These are phyloP conservation scores for Thalassoma bifasciatum DNA, from an alignment of 2,113 vertebrate genomes.

Conservation along the genomic window DNA sequence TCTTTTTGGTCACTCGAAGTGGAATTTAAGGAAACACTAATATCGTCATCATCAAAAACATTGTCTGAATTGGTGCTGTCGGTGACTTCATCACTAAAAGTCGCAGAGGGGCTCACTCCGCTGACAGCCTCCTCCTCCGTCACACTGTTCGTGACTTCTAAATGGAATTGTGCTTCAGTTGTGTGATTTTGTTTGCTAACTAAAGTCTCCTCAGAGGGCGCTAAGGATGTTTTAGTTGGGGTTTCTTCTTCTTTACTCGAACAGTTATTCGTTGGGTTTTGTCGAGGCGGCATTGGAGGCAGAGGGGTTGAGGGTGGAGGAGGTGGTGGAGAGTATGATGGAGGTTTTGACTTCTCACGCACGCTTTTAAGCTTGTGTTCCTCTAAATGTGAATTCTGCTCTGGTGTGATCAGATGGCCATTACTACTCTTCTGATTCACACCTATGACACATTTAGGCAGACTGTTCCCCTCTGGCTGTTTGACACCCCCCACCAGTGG, in stretches of 20 bases:
- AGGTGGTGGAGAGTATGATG: constrained; percentile 52
- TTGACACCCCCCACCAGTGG: constrained; percentile 12
- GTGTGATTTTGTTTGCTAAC: constrained; percentile 13
- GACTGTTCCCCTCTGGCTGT: constrained; percentile 16
- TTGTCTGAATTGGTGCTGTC: constrained; percentile 73
- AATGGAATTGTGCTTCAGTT: neutral
- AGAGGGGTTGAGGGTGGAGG: constrained; percentile 65
- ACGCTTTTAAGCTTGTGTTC: constrained; percentile 19
- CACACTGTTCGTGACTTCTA: constrained; percentile 6
- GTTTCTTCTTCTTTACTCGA: constrained; percentile 7
- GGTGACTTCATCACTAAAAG: constrained; percentile 61
- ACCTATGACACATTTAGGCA: constrained; percentile 23
- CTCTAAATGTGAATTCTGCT: constrained; percentile 23
- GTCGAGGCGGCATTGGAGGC: constrained; percentile 26
- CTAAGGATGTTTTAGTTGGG: constrained; percentile 12
- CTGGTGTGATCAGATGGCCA: constrained; percentile 1
- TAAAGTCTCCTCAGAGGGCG: neutral
- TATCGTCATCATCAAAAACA: constrained; percentile 73
- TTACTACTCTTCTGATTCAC: constrained; percentile 22
- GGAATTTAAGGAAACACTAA: constrained; percentile 25
- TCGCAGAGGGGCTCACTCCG: constrained; percentile 14
- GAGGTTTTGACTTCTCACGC: constrained; percentile 10
- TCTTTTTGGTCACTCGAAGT: constrained; percentile 24
- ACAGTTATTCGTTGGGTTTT: constrained; percentile 44
- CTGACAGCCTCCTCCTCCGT: constrained; percentile 37